phyloP scores from a whole-genome alignment of 1,140 invertebrate genomes.

The Mesaphorura yosii region DNA sequence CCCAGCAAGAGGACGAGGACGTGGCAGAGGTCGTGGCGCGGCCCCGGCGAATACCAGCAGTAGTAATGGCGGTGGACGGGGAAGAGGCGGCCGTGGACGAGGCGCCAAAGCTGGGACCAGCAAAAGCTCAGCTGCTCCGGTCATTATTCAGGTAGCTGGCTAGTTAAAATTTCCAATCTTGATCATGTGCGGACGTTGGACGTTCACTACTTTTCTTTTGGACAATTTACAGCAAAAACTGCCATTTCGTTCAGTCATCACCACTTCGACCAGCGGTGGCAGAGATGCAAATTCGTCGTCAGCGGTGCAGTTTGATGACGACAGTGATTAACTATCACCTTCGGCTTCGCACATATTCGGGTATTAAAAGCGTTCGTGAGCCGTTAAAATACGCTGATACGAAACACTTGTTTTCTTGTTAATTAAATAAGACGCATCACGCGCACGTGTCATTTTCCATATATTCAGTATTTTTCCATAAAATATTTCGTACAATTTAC shows the following conservation, averaged over 20 bases:
- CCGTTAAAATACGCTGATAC: too few relatives aligned
- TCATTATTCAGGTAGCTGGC: not conserved
- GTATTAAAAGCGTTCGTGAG: too few relatives aligned
- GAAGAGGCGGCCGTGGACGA: not conserved
- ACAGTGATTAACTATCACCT: slow-evolving; percentile 1
- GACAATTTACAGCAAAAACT: not conserved
- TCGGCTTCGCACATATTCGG: too few relatives aligned
- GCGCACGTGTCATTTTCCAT: too few relatives aligned
- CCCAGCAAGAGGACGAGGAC: not conserved
- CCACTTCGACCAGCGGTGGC: not conserved
- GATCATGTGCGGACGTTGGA: not conserved
- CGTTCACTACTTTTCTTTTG: too few relatives aligned
- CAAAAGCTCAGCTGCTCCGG: not conserved
- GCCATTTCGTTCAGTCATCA: too few relatives aligned
- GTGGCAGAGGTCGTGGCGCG: not conserved
- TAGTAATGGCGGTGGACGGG: not conserved
- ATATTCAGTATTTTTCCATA: too few relatives aligned
- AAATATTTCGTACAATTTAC: too few relatives aligned
- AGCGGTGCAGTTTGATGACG: not conserved
- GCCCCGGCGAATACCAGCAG: not conserved
- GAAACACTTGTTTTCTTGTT: too few relatives aligned
- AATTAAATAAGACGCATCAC: too few relatives aligned
- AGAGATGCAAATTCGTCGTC: not conserved
- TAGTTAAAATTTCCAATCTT: not conserved
- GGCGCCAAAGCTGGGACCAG: not conserved